phyloP scores from a whole-genome alignment of 2,797 vertebrate genomes.

The Danio tinwini region DNA sequence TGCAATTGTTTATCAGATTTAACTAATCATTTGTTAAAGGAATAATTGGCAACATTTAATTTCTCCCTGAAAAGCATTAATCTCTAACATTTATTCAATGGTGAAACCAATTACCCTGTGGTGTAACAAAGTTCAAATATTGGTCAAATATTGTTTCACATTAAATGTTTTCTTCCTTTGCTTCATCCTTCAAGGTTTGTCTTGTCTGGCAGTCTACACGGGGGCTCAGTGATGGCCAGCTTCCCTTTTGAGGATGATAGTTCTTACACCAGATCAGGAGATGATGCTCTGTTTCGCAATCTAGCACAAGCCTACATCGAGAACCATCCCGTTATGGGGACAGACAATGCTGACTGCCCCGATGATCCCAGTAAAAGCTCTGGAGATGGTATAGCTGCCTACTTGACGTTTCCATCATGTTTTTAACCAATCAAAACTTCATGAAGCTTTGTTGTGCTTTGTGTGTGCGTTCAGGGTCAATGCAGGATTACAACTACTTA shows the following conservation, averaged over 20 bases:
- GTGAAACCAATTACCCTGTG: background rate
- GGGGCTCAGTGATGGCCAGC: constrained; percentile 91
- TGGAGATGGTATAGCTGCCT: constrained; percentile 88
- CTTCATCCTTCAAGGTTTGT: constrained; percentile 82
- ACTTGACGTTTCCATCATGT: background rate
- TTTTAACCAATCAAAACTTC: background rate
- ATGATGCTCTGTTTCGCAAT: constrained; percentile 88
- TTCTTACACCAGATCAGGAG: constrained; percentile 73
- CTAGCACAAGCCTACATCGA: constrained; percentile 87
- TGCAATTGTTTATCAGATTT: background rate
- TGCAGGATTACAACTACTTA: constrained; percentile 96
- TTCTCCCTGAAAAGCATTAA: background rate
- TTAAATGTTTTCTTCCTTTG: background rate
- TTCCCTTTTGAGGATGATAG: constrained; percentile 92
- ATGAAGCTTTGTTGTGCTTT: background rate
- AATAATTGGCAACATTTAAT: background rate
- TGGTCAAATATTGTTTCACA: background rate
- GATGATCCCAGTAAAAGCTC: constrained; percentile 79
- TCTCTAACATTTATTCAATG: background rate
- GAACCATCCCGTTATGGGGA: constrained; percentile 90
- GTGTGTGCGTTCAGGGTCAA: constrained; percentile 83
- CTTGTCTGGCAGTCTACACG: constrained; percentile 92
- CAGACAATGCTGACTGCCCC: constrained; percentile 84
- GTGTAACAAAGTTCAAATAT: background rate
- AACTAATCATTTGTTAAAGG: background rate